These are phyloP conservation scores for Mycalesis mineus DNA, from an alignment of 2,888 invertebrate species.

Conservation along the genomic window DNA sequence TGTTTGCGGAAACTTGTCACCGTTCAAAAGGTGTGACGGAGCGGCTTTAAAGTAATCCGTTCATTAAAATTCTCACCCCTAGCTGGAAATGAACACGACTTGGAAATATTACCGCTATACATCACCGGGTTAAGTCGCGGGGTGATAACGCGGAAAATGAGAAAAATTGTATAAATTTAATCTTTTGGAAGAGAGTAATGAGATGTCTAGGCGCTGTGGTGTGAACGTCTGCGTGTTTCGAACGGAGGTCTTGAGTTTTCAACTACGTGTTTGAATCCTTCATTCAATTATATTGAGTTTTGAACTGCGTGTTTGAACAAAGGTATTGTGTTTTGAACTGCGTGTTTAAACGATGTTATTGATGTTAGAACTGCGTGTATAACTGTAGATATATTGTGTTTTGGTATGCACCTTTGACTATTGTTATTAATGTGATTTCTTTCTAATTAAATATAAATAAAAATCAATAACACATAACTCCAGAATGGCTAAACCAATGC, in stretches of 20 bases:
- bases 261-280: no score
- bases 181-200: constrained; percentile 24
- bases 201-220: neutral
- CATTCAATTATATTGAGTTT: no score
- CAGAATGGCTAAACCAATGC: no score
- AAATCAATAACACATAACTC: no score
- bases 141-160: constrained; percentile 21
- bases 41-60: neutral
- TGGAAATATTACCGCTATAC: constrained; percentile 13
- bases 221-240: neutral
- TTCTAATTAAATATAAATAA: no score
- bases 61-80: constrained; percentile 6
- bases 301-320: no score
- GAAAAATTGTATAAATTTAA: constrained; percentile 25
- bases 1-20: neutral
- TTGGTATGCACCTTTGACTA: no score
- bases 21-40: neutral
- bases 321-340: no score
- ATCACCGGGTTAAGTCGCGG: constrained; percentile 8
- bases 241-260: neutral
- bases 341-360: no score
- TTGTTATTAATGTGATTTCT: no score
- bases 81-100: neutral
- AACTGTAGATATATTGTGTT: no score
- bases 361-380: no score